phyloP scores from a whole-genome alignment of 2,113 vertebrate species.

The Pheucticus melanocephalus region DNA sequence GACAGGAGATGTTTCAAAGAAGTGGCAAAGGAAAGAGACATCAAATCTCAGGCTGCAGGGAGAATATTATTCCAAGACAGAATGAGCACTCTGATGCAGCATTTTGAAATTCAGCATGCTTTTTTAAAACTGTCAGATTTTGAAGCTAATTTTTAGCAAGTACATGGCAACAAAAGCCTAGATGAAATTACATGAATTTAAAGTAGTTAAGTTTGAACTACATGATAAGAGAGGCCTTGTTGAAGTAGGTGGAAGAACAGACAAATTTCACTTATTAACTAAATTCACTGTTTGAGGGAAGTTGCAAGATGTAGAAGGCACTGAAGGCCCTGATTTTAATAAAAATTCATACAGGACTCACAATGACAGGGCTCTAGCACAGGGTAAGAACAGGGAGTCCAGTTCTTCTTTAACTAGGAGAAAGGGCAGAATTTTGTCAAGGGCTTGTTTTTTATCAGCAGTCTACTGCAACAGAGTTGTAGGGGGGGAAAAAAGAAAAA shows the following conservation, averaged over 20 bases:
- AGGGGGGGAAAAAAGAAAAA: accelerated
- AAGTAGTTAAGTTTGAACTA: background rate
- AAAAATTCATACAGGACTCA: background rate
- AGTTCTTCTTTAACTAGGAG: background rate
- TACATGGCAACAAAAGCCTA: background rate
- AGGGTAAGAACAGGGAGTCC: background rate
- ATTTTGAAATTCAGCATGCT: background rate
- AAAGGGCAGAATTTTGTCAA: background rate
- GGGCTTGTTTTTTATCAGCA: background rate
- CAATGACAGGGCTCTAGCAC: background rate
- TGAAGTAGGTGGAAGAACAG: slow-evolving; percentile 2
- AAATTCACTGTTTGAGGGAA: background rate
- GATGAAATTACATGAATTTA: background rate
- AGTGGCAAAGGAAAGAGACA: background rate
- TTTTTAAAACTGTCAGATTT: background rate
- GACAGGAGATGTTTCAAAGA: background rate
- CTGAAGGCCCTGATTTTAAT: background rate
- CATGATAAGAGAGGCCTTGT: background rate
- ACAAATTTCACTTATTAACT: background rate
- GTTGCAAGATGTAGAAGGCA: background rate
- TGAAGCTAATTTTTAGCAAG: background rate
- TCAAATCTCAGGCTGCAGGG: background rate
- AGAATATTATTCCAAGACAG: background rate
- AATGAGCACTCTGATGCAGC: background rate
- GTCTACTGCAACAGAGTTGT: background rate